Evolutionary conservation across 1,140 invertebrate genomes (phyloP).

Genomic region (Drosophila parabipectinata): DNA sequence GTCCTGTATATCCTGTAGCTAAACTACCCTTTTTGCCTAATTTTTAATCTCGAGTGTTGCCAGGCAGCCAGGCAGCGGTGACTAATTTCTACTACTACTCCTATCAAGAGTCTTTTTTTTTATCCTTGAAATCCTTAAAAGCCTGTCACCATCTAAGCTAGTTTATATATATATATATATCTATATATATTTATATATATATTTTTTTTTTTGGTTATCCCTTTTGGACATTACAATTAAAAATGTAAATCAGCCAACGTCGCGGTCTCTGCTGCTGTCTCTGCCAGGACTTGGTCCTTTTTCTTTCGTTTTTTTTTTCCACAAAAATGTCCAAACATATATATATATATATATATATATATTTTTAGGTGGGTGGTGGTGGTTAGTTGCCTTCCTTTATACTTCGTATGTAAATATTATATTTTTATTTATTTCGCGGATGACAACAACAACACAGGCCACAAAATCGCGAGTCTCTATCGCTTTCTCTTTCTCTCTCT

Average conservation of each 20-base stretch:
- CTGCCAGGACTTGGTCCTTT: not conserved
- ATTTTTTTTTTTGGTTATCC: constrained; percentile 1
- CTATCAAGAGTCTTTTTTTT: not conserved
- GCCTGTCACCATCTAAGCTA: constrained; percentile 33
- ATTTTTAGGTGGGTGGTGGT: constrained; percentile 37
- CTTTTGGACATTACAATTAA: constrained; percentile 65
- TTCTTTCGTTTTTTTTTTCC: constrained; percentile 21
- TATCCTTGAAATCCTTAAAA: not conserved
- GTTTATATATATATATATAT: constrained; percentile 9
- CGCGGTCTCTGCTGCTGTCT: not conserved
- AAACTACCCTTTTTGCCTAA: constrained; percentile 82
- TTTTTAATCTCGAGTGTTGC: constrained; percentile 77
- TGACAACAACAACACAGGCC: constrained; percentile 35
- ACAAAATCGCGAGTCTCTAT: constrained; percentile 11
- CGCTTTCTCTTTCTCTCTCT: not conserved
- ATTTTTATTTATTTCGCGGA: constrained; percentile 50
- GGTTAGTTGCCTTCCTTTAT: constrained; percentile 24
- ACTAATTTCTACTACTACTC: constrained; percentile 1
- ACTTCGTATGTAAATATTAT: constrained; percentile 45
- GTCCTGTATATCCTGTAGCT: constrained; percentile 14
- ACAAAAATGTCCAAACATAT: too few species aligned
- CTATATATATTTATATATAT: not conserved
- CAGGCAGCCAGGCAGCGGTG: constrained; percentile 42
- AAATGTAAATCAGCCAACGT: constrained; percentile 76
- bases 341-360: too few species aligned